Conservation (phyloP, 2,797 vertebrate species). For the Neopelma chrysocephalum region DNA sequence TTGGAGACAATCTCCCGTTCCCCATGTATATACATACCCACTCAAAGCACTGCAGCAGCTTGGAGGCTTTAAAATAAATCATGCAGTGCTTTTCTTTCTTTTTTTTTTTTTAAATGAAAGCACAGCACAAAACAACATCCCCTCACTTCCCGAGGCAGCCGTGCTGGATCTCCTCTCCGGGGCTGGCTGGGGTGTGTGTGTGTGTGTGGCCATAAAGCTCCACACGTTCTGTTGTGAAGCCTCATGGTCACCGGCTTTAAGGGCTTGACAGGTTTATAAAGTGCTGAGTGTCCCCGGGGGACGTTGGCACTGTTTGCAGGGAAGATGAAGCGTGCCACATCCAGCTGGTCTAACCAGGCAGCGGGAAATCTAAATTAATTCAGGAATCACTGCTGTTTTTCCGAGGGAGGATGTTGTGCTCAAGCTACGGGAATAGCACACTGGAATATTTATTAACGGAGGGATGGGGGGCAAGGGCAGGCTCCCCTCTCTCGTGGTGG, state of each 20-base stretch:
- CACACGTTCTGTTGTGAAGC: constrained; percentile 5
- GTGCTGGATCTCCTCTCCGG: not conserved
- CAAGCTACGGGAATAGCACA: not conserved
- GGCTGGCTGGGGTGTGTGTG: not conserved
- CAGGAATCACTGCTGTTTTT: constrained; percentile 43
- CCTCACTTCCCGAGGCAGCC: not conserved
- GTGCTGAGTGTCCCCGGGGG: constrained; percentile 88
- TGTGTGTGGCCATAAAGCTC: constrained; percentile 11
- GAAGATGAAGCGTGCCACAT: constrained; percentile 56
- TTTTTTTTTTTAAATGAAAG: not conserved
- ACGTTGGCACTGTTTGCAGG: constrained; percentile 69
- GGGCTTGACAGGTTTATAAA: constrained; percentile 88
- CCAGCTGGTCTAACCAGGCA: constrained; percentile 67
- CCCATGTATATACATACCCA: not conserved
- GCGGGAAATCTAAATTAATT: constrained; percentile 75
- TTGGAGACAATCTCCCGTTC: not conserved
- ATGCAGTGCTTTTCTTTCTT: accelerated
- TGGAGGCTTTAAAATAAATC: constrained; percentile 42
- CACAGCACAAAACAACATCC: not conserved
- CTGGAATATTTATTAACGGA: not conserved
- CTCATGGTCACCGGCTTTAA: constrained; percentile 44
- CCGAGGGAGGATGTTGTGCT: not conserved
- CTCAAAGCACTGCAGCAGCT: constrained; percentile 31
- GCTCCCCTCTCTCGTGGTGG: accelerated
- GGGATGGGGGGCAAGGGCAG: accelerated